A percentile compares a stretch with the other conserved stretches of the same genome.
Evolutionary conservation across 1,140 invertebrate genomes (phyloP).

Genomic region (Mamestra configurata): DNA sequence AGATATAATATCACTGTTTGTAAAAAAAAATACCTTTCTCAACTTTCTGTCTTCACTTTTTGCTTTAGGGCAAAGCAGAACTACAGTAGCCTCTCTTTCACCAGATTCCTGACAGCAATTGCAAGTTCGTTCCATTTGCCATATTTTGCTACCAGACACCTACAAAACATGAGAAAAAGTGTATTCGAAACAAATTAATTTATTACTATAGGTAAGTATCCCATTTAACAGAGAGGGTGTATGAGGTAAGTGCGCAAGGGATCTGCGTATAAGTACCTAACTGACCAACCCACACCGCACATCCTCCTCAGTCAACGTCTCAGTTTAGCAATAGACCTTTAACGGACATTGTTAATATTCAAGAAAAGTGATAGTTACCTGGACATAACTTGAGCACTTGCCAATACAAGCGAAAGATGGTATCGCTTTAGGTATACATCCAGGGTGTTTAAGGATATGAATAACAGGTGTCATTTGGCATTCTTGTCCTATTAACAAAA

Average conservation of each 20-base stretch:
- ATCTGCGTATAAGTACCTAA: too few species aligned
- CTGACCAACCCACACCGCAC: too few species aligned
- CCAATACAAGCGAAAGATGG: constrained; percentile 97
- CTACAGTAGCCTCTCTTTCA: constrained; percentile 96
- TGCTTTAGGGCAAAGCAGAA: constrained; percentile 96
- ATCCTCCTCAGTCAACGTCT: too few species aligned
- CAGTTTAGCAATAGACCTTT: too few species aligned
- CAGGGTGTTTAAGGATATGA: constrained; percentile 96
- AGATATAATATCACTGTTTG: neutral
- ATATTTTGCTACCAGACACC: constrained; percentile 98
- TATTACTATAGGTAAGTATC: too few species aligned
- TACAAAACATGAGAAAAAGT: constrained; percentile 71
- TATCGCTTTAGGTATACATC: constrained; percentile 97
- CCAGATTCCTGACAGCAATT: constrained; percentile 98
- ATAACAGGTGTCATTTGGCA: constrained; percentile 97
- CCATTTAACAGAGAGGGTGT: too few species aligned
- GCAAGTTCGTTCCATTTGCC: constrained; percentile 98
- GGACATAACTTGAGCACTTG: constrained; percentile 96
- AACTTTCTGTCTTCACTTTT: constrained; percentile 95
- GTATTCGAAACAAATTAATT: too few species aligned
- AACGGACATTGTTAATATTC: neutral
- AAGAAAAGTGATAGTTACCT: constrained; percentile 89
- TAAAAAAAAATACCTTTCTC: constrained; percentile 90
- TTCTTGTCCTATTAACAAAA: constrained; percentile 90
- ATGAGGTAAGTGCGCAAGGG: too few species aligned